Evolutionary conservation across 2,888 invertebrate genomes (phyloP).

Genomic region (Trachelus tabidus): DNA sequence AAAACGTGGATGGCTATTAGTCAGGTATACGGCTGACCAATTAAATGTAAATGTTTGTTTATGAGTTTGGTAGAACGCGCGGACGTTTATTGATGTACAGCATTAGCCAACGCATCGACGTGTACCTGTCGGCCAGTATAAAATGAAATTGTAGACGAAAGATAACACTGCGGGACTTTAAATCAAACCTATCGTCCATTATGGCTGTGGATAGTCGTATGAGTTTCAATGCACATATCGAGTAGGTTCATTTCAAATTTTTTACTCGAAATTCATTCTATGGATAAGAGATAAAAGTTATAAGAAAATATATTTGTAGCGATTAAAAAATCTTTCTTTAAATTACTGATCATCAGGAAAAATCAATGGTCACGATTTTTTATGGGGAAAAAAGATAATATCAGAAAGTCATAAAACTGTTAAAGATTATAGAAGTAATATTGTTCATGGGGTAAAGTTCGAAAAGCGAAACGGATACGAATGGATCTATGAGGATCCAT

Average conservation of each 20-base stretch:
- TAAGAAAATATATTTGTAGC: neutral
- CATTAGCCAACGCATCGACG: constrained; percentile 57
- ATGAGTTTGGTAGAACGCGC: constrained; percentile 53
- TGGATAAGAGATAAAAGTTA: neutral
- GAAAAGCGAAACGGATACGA: constrained; percentile 19
- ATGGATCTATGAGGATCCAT: constrained; percentile 14
- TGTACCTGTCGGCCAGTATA: constrained; percentile 36
- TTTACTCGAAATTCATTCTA: neutral
- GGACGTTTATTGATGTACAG: constrained; percentile 62
- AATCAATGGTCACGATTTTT: neutral
- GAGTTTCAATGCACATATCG: neutral
- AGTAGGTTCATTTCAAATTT: neutral
- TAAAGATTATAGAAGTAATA: constrained; percentile 15
- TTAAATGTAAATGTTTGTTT: constrained; percentile 64
- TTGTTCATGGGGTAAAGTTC: constrained; percentile 16
- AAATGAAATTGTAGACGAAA: constrained; percentile 51
- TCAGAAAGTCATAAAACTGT: neutral
- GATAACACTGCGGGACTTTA: constrained; percentile 39
- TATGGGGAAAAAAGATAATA: neutral
- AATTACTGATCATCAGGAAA: neutral
- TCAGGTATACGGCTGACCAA: constrained; percentile 55
- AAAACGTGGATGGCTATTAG: constrained; percentile 33
- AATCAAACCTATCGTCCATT: constrained; percentile 1
- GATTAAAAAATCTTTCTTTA: neutral
- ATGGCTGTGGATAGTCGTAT: neutral